Conservation (phyloP, 1,140 invertebrate genomes). For the Lasioglossum albipes region DNA sequence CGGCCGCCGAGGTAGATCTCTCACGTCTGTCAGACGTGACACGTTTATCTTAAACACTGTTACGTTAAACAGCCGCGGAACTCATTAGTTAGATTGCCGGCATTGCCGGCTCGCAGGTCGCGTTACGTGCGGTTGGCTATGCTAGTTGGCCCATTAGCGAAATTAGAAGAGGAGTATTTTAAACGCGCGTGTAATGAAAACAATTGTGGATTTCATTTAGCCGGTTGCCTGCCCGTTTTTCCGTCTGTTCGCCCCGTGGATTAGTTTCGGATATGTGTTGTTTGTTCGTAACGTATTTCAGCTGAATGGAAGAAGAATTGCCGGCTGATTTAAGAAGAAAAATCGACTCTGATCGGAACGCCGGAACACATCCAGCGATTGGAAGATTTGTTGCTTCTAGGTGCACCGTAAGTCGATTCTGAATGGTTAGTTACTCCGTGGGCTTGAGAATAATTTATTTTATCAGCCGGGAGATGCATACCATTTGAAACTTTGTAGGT, state of each 20-base stretch:
- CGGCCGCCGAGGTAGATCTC: conserved; percentile 7
- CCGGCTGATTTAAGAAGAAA: conserved; percentile 1
- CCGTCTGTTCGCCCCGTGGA: not conserved
- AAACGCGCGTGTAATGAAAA: conserved; percentile 7
- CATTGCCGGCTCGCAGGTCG: conserved; percentile 20
- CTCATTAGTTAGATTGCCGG: conserved; percentile 42
- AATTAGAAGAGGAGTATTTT: conserved; percentile 42
- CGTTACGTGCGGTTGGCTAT: conserved; percentile 23
- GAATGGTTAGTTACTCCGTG: too few species aligned
- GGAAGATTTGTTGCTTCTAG: too few species aligned
- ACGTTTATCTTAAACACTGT: conserved; percentile 45
- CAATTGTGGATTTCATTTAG: conserved; percentile 1
- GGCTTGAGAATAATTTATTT: too few species aligned
- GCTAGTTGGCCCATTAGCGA: conserved; percentile 33
- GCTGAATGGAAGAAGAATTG: not conserved
- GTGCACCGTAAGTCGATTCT: too few species aligned
- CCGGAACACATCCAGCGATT: too few species aligned
- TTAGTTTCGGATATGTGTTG: not conserved
- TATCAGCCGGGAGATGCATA: too few species aligned
- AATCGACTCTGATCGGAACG: not conserved
- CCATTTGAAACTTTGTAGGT: too few species aligned
- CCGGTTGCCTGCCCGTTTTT: too few species aligned
- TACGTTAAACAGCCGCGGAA: conserved; percentile 39
- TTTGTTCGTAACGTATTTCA: not conserved
- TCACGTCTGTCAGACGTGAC: conserved; percentile 45